These are phyloP conservation scores for Bucorvus abyssinicus DNA, from an alignment of 2,797 vertebrate species.

Conservation along the genomic window DNA sequence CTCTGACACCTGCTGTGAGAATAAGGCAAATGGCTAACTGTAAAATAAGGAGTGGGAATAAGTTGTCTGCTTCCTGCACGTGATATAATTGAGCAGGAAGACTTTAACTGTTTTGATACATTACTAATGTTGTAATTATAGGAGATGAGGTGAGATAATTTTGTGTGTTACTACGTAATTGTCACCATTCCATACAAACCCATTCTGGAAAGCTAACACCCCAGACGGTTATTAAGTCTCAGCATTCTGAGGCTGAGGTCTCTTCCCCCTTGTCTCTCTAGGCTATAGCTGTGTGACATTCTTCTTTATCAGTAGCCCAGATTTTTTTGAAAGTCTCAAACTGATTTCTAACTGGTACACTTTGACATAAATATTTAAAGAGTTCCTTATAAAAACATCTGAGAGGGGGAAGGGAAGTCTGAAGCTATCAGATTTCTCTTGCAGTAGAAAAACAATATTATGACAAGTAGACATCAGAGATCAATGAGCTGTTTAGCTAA, in stretches of 20 bases:
- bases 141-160: neutral
- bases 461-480: neutral
- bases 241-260: neutral
- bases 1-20: neutral
- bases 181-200: neutral
- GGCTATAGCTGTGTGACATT: neutral
- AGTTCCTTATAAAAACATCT: neutral
- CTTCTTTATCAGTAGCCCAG: neutral
- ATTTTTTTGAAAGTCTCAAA: neutral
- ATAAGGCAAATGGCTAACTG: neutral
- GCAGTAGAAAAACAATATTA: neutral
- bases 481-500: neutral
- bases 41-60: neutral
- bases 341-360: neutral
- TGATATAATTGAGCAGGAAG: neutral
- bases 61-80: fast-evolving
- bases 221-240: neutral
- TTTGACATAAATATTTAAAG: neutral
- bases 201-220: neutral
- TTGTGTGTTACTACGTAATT: neutral
- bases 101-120: neutral
- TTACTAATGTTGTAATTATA: neutral
- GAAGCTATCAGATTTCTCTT: neutral
- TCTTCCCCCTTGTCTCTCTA: neutral
- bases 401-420: neutral